Base-by-base conservation (phyloP, 2,888 invertebrate species). In the Scaptomyza cyrtandrae region DNA sequence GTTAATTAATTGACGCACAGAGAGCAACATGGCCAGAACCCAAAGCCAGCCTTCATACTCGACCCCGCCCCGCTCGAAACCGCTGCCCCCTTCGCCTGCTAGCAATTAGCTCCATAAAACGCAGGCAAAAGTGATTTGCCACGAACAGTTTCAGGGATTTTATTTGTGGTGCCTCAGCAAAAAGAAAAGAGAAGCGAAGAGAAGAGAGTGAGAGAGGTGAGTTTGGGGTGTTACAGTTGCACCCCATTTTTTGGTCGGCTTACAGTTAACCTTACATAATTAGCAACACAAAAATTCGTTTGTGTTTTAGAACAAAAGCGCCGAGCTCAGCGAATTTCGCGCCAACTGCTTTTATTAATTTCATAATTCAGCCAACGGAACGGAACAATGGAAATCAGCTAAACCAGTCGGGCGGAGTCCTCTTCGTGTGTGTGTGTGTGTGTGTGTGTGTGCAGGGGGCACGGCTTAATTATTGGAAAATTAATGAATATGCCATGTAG, bases 391-490 rank as follows among this genome's bases (percentile, higher is more conserved):
- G 63, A 35, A 35, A 52, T 48, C 60, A 54, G 43, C 31, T 11
- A 10, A 31, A 10, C 10, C 27, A 45, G 16, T 9, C 31, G 19
- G 24, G 29, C 6, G 29, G 6, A 29, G 24, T 29, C 29, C 29
- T 29, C 19, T 1, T 19, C 2, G 2, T 19, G 2, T 19, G 2
- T 19, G 7, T 3, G n/a, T 11, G 27, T n/a, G 55, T 11, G 24
- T 50, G 35, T 48, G 19, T 33, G 5, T 16, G 19, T 33, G 5
- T 16, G 62, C 45, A n/a, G 53, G 64, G 61, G 58, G 48, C 60
- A 48, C n/a, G 24, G 65, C 84, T 88, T 85, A 88, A 85, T 85
- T 85, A 85, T 85, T 86, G 85, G 87, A 79, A 86, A 84, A 88
- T 85, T 85, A 88, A 88, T 85, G 84, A 85, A 85, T 79, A 75